Conservation (phyloP, 2,113 vertebrate species). For the Noctilio leporinus region DNA sequence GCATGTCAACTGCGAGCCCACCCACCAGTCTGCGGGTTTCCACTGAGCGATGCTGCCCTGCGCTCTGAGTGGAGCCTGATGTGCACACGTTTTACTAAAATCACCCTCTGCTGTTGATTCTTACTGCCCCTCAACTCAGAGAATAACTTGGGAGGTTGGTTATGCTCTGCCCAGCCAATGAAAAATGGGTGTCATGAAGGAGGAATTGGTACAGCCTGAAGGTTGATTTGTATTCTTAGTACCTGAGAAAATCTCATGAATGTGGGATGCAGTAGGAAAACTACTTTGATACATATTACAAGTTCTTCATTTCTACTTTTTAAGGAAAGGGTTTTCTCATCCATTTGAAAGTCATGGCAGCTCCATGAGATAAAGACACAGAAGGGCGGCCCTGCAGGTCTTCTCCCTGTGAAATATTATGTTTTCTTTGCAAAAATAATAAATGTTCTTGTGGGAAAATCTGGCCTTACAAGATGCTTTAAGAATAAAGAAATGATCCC, state of each 20-base stretch:
- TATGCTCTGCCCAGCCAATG: background rate
- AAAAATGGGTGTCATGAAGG: constrained; percentile 17
- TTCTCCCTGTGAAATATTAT: background rate
- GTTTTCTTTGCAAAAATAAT: background rate
- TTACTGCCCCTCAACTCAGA: background rate
- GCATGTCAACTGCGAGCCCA: background rate
- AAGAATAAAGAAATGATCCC: background rate
- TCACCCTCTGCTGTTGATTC: background rate
- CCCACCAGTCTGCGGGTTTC: accelerated
- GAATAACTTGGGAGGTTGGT: background rate
- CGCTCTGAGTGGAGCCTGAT: background rate
- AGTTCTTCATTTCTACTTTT: background rate
- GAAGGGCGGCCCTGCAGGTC: background rate
- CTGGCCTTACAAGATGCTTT: background rate
- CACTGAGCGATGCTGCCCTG: background rate
- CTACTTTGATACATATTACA: background rate
- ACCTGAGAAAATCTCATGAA: background rate
- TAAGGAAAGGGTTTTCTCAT: background rate
- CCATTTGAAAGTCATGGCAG: background rate
- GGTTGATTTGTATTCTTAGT: background rate
- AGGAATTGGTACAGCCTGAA: background rate
- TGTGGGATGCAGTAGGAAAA: constrained; percentile 2
- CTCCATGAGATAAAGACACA: background rate
- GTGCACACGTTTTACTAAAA: background rate
- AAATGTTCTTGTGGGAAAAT: background rate